Percentiles rank a stretch among this genome's conserved stretches.
Conservation (phyloP, 2,113 vertebrate genomes). For the Paraplagusia blochii region DNA sequence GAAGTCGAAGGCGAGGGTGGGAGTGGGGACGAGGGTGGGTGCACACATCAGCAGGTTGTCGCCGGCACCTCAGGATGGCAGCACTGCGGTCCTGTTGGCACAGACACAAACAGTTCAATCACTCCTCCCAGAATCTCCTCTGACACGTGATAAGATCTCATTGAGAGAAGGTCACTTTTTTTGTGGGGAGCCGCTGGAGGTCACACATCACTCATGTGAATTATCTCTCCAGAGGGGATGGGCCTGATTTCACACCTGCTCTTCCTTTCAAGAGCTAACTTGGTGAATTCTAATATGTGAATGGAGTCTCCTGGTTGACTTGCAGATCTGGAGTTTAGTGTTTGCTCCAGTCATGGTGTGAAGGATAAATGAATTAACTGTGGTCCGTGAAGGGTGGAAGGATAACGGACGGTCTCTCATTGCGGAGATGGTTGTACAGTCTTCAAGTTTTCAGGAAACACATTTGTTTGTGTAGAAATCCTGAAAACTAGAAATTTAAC, state of each 20-base stretch:
- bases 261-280: conserved; percentile 39
- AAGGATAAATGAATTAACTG: conserved; percentile 27
- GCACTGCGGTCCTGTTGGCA: conserved; percentile 49
- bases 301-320: conserved; percentile 29
- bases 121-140: conserved; percentile 54
- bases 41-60: conserved; percentile 46
- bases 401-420: no score
- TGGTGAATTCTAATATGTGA: conserved; percentile 31
- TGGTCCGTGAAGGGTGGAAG: not conserved
- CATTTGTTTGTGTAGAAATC: no score
- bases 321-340: conserved; percentile 25
- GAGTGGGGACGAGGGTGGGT: not conserved
- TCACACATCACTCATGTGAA: conserved; percentile 65
- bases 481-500: no score
- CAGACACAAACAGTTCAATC: conserved; percentile 70
- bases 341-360: conserved; percentile 10
- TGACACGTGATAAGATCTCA: conserved; percentile 60
- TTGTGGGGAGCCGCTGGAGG: conserved; percentile 55
- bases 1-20: conserved; percentile 36
- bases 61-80: conserved; percentile 35
- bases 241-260: conserved; percentile 49
- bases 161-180: conserved; percentile 60
- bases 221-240: conserved; percentile 53
- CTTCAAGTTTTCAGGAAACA: no score
- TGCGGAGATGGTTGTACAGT: no score